Conservation (phyloP, 2,888 invertebrate species). For the Leptinotarsa tumamoca region DNA sequence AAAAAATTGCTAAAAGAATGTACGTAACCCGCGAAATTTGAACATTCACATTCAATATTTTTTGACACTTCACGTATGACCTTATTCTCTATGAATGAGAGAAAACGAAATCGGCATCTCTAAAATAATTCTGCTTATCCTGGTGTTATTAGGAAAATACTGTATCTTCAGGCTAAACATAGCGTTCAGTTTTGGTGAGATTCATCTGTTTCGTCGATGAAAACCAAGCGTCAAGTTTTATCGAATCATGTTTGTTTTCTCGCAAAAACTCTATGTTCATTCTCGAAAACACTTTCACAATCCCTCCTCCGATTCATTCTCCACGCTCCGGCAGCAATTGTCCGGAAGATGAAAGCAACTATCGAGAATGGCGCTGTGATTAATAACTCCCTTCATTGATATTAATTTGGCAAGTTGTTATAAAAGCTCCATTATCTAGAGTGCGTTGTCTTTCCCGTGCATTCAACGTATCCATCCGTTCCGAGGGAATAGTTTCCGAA, state of each 20-base stretch:
- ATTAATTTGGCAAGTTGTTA: constrained; percentile 59
- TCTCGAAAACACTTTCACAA: neutral
- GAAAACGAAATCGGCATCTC: no score
- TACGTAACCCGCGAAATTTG: no score
- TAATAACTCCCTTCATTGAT: constrained; percentile 44
- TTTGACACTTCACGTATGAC: no score
- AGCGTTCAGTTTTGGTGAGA: no score
- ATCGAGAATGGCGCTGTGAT: constrained; percentile 24
- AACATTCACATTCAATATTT: no score
- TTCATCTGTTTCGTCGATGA: no score
- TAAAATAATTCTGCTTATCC: no score
- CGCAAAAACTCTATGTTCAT: constrained; percentile 24
- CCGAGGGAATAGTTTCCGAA: constrained; percentile 54
- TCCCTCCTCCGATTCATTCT: neutral
- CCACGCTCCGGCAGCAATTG: constrained; percentile 13
- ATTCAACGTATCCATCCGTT: constrained; percentile 58
- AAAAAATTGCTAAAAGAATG: no score
- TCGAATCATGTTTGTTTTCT: neutral
- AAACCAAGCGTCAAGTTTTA: no score
- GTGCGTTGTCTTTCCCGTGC: constrained; percentile 57
- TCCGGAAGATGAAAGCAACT: constrained; percentile 22
- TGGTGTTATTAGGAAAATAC: no score
- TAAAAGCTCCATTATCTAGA: constrained; percentile 58
- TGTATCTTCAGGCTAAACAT: no score
- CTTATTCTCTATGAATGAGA: no score